Evolutionary conservation across 1,140 invertebrate genomes (phyloP), one percentile per base, ranked within the genome.

Genomic region (Drusus annulatus): DNA sequence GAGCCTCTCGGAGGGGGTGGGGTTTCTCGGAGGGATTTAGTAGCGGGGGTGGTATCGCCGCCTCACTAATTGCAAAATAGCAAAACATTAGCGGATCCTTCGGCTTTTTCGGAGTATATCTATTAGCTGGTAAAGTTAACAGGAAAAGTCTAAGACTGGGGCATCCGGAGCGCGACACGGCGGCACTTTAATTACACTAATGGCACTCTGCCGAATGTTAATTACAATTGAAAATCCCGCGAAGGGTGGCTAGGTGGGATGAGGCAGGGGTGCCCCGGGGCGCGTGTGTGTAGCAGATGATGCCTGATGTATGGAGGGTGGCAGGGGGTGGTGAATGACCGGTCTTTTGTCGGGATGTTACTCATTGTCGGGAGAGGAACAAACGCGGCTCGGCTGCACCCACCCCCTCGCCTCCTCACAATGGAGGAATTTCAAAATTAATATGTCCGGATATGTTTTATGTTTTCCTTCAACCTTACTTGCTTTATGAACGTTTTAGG

Each of bases 141-240:
- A n/a, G 23, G 69, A 73, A 52, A 52, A 73, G 45, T 73, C 16
- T 68, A 13, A 73, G 45, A 73, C 45, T 54, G 25, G 69, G 75
- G 75, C 75, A 62, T 36, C 69, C 31, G 56, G 21, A 45, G 28
- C 51, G 73, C 73, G 77, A 91, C 75, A 82, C 51, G 60, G 68
- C 91, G 91, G 91, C 91, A 92, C 91, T 92, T 92, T 93, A 92
- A 92, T 92, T 92, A 92, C 91, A 91, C 91, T 92, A 92, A 92
- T 92, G 92, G 92, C 90, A 91, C 91, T 91, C 91, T 91, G 91
- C 91, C 92, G 92, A 92, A 92, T 92, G 92, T 92, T 92, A 92
- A 93, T 93, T 93, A 92, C 91, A 91, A 92, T 92, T 92, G 91
- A 91, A 93, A 92, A 91, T 91, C 91, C 80, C 80, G 82, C 50